A percentile compares a stretch with the other conserved stretches of the same genome.
Conservation (phyloP, 2,797 vertebrate species). For the Cuniculus paca region DNA sequence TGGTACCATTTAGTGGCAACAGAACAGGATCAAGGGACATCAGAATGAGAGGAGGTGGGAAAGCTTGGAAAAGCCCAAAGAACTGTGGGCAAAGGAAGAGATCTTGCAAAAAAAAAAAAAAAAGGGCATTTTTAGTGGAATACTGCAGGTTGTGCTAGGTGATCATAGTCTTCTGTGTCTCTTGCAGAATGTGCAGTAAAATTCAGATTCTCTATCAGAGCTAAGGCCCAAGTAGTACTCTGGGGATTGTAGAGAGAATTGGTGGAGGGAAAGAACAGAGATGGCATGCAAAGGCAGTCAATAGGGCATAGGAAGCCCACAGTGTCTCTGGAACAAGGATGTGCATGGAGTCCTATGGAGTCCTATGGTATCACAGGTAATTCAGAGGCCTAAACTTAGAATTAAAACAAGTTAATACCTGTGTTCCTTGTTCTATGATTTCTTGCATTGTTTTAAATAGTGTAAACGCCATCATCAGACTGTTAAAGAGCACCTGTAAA, state of each 20-base stretch:
- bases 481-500: background rate
- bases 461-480: background rate
- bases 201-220: background rate
- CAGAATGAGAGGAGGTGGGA: background rate
- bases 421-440: background rate
- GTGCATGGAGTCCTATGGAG: background rate
- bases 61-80: background rate
- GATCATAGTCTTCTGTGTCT: background rate
- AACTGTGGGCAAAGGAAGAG: background rate
- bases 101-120: background rate
- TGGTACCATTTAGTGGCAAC: background rate
- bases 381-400: background rate
- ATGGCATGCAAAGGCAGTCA: background rate
- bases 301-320: background rate
- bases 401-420: background rate
- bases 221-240: background rate
- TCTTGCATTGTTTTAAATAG: conserved; percentile 28
- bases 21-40: no score
- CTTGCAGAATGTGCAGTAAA: background rate
- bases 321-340: background rate
- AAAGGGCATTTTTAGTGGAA: background rate
- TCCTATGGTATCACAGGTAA: background rate
- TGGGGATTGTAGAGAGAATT: background rate
- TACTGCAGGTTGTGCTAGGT: background rate
- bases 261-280: background rate